A percentile compares a stretch with the other conserved stretches of the same genome.
phyloP scores from a whole-genome alignment of 2,888 invertebrate species.

The Cataglyphis albicans region DNA sequence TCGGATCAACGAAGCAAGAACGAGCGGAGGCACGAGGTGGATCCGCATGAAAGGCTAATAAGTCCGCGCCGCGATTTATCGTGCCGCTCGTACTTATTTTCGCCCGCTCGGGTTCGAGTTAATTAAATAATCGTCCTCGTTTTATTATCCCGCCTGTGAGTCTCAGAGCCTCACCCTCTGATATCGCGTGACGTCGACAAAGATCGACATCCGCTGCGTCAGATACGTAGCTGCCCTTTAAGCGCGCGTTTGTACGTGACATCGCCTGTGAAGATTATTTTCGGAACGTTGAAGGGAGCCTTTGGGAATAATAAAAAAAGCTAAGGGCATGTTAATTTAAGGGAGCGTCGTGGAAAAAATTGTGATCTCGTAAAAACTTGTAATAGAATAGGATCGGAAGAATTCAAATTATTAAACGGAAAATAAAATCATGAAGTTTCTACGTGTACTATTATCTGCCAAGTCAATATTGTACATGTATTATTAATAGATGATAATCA shows the following conservation, averaged over 20 bases:
- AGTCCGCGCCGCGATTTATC: constrained; percentile 63
- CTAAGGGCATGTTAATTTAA: constrained; percentile 44
- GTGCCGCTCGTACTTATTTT: constrained; percentile 46
- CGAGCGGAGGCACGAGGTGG: constrained; percentile 58
- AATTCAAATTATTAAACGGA: not conserved
- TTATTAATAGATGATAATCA: not conserved
- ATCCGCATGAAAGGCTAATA: constrained; percentile 69
- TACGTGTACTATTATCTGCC: not conserved
- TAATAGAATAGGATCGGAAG: not conserved
- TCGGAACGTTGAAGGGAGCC: constrained; percentile 29
- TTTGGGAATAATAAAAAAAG: constrained; percentile 40
- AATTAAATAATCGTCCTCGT: constrained; percentile 60
- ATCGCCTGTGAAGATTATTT: constrained; percentile 36
- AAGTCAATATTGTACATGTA: not conserved
- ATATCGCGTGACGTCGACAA: constrained; percentile 44
- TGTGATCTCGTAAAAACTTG: constrained; percentile 6
- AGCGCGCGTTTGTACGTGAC: constrained; percentile 39
- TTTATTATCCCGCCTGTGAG: constrained; percentile 54
- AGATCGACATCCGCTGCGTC: constrained; percentile 38
- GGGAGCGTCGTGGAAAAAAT: constrained; percentile 12
- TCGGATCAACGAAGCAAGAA: constrained; percentile 68
- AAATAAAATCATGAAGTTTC: not conserved
- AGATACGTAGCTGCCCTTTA: constrained; percentile 31
- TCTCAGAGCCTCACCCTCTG: not conserved
- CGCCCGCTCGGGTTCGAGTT: constrained; percentile 44